These are phyloP conservation scores for Tethya wilhelma DNA, from an alignment of 37 sponge, comb jelly and placozoan species.

Conservation along the genomic window DNA sequence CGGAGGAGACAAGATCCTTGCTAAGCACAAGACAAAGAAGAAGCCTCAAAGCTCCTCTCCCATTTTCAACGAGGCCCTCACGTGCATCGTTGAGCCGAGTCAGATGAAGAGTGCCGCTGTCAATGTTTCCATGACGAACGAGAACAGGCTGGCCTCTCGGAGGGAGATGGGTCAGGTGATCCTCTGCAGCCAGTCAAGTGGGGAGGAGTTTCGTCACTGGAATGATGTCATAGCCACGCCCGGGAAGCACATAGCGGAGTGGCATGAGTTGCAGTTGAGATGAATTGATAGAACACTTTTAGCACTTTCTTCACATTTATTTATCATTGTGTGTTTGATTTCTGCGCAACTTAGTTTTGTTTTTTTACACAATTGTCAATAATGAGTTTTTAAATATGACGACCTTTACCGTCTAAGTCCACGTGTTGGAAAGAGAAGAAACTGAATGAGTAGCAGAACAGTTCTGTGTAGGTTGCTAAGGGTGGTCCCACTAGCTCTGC, in stretches of 20 bases:
- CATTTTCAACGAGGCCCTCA: slow-evolving; percentile 70
- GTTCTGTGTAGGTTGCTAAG: too few relatives aligned
- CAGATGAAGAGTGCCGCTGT: slow-evolving; percentile 19
- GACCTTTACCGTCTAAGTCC: too few relatives aligned
- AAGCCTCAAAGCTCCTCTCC: slow-evolving; percentile 48
- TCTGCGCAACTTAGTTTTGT: too few relatives aligned
- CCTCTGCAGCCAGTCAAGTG: slow-evolving; percentile 29
- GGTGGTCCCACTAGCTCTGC: too few relatives aligned
- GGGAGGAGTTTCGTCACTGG: slow-evolving; percentile 72
- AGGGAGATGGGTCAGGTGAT: slow-evolving; percentile 53
- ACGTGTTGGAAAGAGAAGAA: too few relatives aligned
- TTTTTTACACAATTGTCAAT: too few relatives aligned
- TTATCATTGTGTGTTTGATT: too few relatives aligned
- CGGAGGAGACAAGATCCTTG: slow-evolving; percentile 32
- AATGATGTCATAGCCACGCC: slow-evolving; percentile 64
- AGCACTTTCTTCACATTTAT: too few relatives aligned
- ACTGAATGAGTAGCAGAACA: too few relatives aligned
- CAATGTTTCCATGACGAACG: slow-evolving; percentile 39
- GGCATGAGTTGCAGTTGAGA: slow-evolving; percentile 65
- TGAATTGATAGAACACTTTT: too few relatives aligned
- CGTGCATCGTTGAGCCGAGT: slow-evolving; percentile 24
- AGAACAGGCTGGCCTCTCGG: slow-evolving; percentile 13
- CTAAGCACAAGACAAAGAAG: slow-evolving; percentile 39
- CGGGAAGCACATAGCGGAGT: slow-evolving; percentile 72
- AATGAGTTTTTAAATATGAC: too few relatives aligned